Base-by-base conservation (phyloP, 2,888 invertebrate genomes). In the Diogma glabrata region DNA sequence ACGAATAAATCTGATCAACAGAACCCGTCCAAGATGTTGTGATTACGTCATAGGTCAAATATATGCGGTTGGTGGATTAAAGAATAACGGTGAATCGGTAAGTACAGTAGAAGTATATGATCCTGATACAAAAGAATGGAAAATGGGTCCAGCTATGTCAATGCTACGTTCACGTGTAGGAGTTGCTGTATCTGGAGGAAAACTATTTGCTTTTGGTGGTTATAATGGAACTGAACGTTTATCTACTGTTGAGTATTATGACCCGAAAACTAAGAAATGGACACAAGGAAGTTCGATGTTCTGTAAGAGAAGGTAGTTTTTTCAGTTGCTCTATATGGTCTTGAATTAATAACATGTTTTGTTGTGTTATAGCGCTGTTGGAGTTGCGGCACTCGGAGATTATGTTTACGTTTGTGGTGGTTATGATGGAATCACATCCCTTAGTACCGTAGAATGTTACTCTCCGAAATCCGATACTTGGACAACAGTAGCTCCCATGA, bases 41-140 rank as follows among this genome's bases (percentile, higher is more conserved):
- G 82, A 82, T 63, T 75, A 74, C 58, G 76, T 85, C 17, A 79
- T 82, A 57, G 90, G 90, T 1, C 80, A 85, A 60, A 87, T 91
- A 55, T 91, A 85, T 67, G 90, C 88, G 45, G 87, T 91, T 33
- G 91, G 90, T 19, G 91, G 90, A 2, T 71, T 90, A 20, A 87
- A 87, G 38, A 84, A 87, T 63, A 82, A 83, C 60, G 87, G 87
- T 67, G 87, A 88, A 64, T 87, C 88, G 0, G 72, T 88, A 45
- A 85, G 84, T 59, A 88, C 88, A 0, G 89, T 90, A 0, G 90
- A 91, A 70, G 84, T 82, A 58, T 90, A 80, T 64, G 86, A 90
- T 70, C 87, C 89, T 1, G 70, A 74, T 40, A 69, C 69, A 5
- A 75, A 80, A 43, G 72, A 78, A 54, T 91, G 90, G 90, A 75